phyloP scores from a whole-genome alignment of 1,140 invertebrate genomes.

The Protaetia brevitarsis region DNA sequence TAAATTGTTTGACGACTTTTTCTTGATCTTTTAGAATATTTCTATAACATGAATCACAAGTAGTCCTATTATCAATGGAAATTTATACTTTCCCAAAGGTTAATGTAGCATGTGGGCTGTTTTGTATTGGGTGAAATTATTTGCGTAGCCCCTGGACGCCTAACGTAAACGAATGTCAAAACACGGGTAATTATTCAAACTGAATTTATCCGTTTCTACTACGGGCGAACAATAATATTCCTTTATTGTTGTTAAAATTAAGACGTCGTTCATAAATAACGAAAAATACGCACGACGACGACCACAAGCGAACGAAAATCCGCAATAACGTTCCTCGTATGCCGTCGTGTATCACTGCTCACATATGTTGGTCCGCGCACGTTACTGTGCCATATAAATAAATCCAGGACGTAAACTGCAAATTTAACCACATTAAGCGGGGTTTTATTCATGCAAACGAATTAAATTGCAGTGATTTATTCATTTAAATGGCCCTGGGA shows the following conservation, averaged over 20 bases:
- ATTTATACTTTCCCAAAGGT: no score
- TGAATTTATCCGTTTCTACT: neutral
- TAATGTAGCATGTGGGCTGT: no score
- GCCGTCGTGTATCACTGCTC: neutral
- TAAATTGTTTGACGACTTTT: no score
- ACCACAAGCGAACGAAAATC: neutral
- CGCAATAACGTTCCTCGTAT: neutral
- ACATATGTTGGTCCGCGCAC: neutral
- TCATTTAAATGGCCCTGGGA: slow-evolving; percentile 33
- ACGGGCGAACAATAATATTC: neutral
- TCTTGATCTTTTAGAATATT: no score
- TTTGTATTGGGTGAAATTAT: no score
- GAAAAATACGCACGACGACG: neutral
- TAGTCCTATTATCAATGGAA: no score
- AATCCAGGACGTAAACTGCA: slow-evolving; percentile 21
- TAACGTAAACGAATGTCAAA: no score
- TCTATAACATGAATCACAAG: no score
- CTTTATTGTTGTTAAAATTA: slow-evolving; percentile 13
- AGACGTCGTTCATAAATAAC: slow-evolving; percentile 8
- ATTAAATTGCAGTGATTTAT: slow-evolving; percentile 42
- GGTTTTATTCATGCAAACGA: slow-evolving; percentile 36
- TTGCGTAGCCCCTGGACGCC: no score
- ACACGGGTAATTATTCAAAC: no score
- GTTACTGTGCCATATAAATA: slow-evolving; percentile 10
- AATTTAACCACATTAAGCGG: slow-evolving; percentile 22